A percentile compares a stretch with the other conserved stretches of the same genome.
These are phyloP conservation scores for Drosophila nigritarsus DNA, from an alignment of 2,888 invertebrate species.

Conservation along the genomic window DNA sequence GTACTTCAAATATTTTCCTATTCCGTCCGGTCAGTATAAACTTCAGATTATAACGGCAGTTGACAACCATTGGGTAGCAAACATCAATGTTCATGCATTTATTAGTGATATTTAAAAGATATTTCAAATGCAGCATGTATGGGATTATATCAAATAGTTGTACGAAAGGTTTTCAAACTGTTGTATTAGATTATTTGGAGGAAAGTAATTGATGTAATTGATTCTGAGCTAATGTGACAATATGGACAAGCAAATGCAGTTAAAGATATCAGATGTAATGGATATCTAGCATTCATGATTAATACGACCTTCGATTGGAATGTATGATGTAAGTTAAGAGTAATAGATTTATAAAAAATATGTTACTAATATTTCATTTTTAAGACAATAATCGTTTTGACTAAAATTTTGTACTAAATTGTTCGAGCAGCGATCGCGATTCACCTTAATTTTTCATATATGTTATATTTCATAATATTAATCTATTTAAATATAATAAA, in stretches of 20 bases:
- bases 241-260: not conserved
- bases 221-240: not conserved
- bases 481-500: not conserved
- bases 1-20: constrained; percentile 6
- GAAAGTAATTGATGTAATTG: not conserved
- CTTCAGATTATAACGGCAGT: constrained; percentile 1
- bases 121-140: not conserved
- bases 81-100: not conserved
- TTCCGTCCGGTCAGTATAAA: constrained; percentile 43
- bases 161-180: not conserved
- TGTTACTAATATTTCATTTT: not conserved
- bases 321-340: too few species aligned
- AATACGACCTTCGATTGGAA: not conserved
- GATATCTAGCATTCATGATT: not conserved
- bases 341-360: not conserved
- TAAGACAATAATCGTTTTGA: not conserved
- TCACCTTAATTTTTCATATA: not conserved
- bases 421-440: not conserved
- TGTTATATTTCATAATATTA: not conserved
- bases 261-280: not conserved
- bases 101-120: not conserved
- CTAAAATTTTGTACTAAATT: not conserved
- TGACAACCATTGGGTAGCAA: constrained; percentile 12
- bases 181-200: not conserved
- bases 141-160: not conserved